Evolutionary conservation across 2,797 vertebrate species (phyloP).

Genomic region (Sebastes itinus): DNA sequence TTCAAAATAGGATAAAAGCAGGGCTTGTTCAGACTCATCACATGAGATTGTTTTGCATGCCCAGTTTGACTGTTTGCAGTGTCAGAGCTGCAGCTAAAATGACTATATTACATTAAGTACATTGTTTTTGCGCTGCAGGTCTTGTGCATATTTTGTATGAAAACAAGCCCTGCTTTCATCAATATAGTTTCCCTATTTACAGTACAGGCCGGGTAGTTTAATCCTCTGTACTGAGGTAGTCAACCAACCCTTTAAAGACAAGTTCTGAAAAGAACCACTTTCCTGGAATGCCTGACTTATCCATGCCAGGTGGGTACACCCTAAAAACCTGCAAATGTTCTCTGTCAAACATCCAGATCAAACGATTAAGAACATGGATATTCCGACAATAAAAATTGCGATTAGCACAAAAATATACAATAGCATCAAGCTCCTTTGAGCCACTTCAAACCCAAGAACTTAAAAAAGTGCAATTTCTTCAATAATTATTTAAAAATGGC

Average conservation of each 20-base stretch:
- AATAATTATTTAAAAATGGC: conserved; percentile 84
- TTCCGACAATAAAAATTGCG: conserved; percentile 86
- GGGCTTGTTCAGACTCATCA: conserved; percentile 98
- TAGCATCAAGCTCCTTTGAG: conserved; percentile 89
- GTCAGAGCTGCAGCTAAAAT: conserved; percentile 94
- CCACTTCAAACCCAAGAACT: conserved; percentile 89
- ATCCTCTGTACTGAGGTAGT: conserved; percentile 99
- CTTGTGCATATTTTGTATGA: conserved; percentile 96
- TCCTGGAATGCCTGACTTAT: conserved; percentile 99
- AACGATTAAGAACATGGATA: conserved; percentile 87
- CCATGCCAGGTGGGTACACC: conserved; percentile 99
- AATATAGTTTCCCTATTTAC: conserved; percentile 99
- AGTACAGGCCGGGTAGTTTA: conserved; percentile 99
- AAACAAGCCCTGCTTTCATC: conserved; percentile 99
- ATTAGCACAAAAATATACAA: conserved; percentile 90
- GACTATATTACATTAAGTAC: conserved; percentile 99
- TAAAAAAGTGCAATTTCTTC: conserved; percentile 86
- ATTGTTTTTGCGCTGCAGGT: conserved; percentile 90
- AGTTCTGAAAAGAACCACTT: conserved; percentile 99
- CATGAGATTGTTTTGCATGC: conserved; percentile 96
- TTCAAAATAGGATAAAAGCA: conserved; percentile 99
- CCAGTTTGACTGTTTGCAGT: conserved; percentile 93
- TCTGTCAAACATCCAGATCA: conserved; percentile 86
- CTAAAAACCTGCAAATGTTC: conserved; percentile 93
- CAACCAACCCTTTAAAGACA: conserved; percentile 99